Evolutionary conservation across 2,888 invertebrate species (phyloP), one percentile per base, ranked within the genome.

Genomic region (Lymantria dispar): DNA sequence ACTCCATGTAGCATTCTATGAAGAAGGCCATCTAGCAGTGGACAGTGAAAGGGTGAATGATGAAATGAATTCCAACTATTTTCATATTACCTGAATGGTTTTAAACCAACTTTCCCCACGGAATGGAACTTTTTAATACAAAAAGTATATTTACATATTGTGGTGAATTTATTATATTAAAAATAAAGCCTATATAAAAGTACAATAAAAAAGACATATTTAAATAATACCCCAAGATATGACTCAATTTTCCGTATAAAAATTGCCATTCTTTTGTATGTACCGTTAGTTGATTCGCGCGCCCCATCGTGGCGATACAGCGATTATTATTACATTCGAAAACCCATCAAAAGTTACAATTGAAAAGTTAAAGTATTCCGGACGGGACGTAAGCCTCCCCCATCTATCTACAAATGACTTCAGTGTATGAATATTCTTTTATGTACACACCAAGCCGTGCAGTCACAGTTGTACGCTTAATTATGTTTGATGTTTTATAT

Each of bases 271-370:
- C 86, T 87, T 87, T 87, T 87, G 86, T 87, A 66, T 59, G 78
- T 65, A 71, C 81, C 55, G 62, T 76, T 80, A 80, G 83, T 85
- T 83, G 85, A 86, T 84, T 83, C 81, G 74, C 81, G 75, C 85
- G 76, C 89, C 88, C 89, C 83, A 85, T 80, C 81, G 76, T 72
- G 63, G 72, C 82, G 81, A 87, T 87, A 84, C 78, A 78, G 74
- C 87, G 87, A 90, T 90, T 91, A 90, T 91, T 90, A 90, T 90
- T 90, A 85, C 87, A 85, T 90, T 90, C 85, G 88, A 86, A 90
- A 90, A 90, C 87, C 90, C 90, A 91, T 90, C 91, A 90, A 87
- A 91, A 91, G 90, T 91, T 90, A 87, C 90, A 91, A 91, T 91
- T 91, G 91, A 91, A 91, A 90, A 91, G 90, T 90, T 91, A 91